Conservation (phyloP, 2,888 invertebrate genomes). For the Leucophenga maculata region DNA sequence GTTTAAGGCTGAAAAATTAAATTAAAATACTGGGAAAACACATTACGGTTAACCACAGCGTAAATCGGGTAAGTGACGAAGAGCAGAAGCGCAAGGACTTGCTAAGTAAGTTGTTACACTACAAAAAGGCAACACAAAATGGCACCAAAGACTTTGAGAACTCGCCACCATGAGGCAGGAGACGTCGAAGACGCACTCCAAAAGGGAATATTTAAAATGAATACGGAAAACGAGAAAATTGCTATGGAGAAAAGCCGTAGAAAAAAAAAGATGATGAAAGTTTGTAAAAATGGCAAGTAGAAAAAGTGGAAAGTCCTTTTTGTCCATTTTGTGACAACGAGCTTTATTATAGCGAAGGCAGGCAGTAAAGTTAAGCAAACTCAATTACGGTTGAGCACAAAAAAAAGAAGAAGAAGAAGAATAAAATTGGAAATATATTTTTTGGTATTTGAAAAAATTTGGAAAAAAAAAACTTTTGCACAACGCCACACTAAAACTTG, state of each 20-base stretch:
- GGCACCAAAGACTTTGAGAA: neutral
- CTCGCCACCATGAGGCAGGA: neutral
- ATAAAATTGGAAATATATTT: neutral
- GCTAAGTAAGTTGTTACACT: neutral
- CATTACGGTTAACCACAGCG: slow-evolving; percentile 24
- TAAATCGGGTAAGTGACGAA: neutral
- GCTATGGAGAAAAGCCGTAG: neutral
- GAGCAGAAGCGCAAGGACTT: neutral
- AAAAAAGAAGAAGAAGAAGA: too few species aligned
- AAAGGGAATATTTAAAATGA: slow-evolving; percentile 27
- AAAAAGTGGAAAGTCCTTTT: neutral
- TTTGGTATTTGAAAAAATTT: neutral
- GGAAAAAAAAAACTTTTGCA: neutral
- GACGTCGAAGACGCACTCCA: neutral
- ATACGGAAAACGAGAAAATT: neutral
- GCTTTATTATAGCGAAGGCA: neutral
- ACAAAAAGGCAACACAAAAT: slow-evolving; percentile 3
- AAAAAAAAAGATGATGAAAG: neutral
- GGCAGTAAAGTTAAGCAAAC: neutral
- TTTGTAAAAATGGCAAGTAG: neutral
- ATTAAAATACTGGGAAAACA: slow-evolving; percentile 23
- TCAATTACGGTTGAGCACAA: neutral
- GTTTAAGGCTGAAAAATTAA: slow-evolving; percentile 26
- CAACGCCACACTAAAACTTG: neutral
- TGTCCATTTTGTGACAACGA: neutral